A percentile compares a stretch with the other conserved stretches of the same genome.
Evolutionary conservation across 2,888 invertebrate genomes (phyloP).

Genomic region (Polydrusus cervinus): DNA sequence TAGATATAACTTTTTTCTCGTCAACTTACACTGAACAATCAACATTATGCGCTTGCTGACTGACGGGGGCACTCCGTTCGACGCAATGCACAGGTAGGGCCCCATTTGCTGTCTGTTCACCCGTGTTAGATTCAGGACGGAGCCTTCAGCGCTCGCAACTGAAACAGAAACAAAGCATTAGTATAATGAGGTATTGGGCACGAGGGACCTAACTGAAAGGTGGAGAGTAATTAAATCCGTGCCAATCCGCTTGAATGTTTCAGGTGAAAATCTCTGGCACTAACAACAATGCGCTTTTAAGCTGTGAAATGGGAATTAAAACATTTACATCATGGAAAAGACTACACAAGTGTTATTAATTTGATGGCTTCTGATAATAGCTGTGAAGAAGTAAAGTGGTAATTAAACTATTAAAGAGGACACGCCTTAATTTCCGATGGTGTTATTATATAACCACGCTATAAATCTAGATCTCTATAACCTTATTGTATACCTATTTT

Average conservation of each 20-base stretch:
- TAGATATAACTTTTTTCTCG: not conserved
- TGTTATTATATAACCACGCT: no score
- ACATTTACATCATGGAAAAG: constrained; percentile 26
- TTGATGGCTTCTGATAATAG: constrained; percentile 10
- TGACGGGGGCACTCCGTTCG: constrained; percentile 87
- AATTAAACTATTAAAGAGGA: not conserved
- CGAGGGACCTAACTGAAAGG: constrained; percentile 26
- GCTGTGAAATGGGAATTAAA: constrained; percentile 38
- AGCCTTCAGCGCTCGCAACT: constrained; percentile 80
- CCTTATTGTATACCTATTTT: no score
- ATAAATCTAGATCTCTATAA: no score
- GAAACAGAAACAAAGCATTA: constrained; percentile 59
- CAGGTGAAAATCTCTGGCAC: constrained; percentile 27
- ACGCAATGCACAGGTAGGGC: constrained; percentile 84
- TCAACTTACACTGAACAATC: constrained; percentile 87
- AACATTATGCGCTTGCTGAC: constrained; percentile 87
- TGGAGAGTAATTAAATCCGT: constrained; percentile 47
- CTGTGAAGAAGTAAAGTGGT: not conserved
- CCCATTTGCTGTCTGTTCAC: constrained; percentile 86
- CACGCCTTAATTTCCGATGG: no score
- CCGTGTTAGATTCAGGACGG: constrained; percentile 78
- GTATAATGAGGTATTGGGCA: constrained; percentile 47
- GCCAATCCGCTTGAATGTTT: constrained; percentile 47
- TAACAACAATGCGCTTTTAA: constrained; percentile 36
- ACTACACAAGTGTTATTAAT: constrained; percentile 28